Evolutionary conservation across 2,113 vertebrate species (phyloP).

Genomic region (Carassius carassius): DNA sequence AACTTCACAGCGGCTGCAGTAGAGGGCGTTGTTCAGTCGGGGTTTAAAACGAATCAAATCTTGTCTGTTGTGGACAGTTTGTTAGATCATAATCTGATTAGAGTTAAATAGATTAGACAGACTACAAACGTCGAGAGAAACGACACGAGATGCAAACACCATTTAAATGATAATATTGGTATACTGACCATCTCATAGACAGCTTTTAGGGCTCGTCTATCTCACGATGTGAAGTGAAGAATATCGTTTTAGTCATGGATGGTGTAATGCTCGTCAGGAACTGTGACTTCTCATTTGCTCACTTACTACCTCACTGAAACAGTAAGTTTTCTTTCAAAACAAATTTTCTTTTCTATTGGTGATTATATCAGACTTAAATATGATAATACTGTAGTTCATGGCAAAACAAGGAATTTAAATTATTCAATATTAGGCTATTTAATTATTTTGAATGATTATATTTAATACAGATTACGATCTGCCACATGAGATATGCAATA

Average conservation of each 20-base stretch:
- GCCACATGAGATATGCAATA: neutral
- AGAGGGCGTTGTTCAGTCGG: slow-evolving; percentile 17
- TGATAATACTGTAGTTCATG: too few species aligned
- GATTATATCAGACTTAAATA: neutral
- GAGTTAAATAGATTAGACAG: slow-evolving; percentile 20
- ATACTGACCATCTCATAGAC: neutral
- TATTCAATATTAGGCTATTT: neutral
- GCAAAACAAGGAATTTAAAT: neutral
- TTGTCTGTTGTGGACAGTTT: neutral
- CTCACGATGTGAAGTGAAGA: neutral
- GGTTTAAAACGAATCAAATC: neutral
- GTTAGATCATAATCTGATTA: slow-evolving; percentile 35
- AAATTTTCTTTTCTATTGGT: too few species aligned
- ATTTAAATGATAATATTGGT: neutral
- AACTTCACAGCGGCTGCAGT: neutral
- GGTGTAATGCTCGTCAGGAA: neutral
- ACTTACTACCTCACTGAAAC: neutral
- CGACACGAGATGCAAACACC: neutral
- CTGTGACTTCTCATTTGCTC: neutral
- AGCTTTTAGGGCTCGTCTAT: neutral
- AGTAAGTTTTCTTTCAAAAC: neutral
- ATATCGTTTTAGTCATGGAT: neutral
- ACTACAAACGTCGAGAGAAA: neutral
- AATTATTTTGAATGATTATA: neutral
- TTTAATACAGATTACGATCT: neutral